These are phyloP conservation scores for Diadegma fenestrale DNA, from an alignment of 2,888 invertebrate genomes.

Conservation along the genomic window DNA sequence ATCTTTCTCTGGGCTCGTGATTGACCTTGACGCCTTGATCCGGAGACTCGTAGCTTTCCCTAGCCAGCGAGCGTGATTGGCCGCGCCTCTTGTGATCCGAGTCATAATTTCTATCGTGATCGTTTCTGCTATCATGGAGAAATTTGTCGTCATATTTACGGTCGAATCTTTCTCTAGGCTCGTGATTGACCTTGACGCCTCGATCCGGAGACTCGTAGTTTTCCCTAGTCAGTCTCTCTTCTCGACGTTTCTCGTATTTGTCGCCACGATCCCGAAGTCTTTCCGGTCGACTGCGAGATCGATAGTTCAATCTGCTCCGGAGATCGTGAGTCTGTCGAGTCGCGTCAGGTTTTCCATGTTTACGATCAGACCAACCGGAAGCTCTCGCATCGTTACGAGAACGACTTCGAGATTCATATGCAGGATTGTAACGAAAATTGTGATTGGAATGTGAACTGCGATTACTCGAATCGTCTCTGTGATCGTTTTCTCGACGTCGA, in stretches of 20 bases:
- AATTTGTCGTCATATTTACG: constrained; percentile 13
- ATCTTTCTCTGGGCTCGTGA: constrained; percentile 20
- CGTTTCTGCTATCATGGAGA: constrained; percentile 9
- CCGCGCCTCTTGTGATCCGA: constrained; percentile 7
- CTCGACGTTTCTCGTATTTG: constrained; percentile 28
- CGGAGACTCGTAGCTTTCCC: constrained; percentile 6
- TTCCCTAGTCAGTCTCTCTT: background rate
- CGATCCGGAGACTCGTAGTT: constrained; percentile 13
- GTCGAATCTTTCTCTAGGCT: constrained; percentile 24
- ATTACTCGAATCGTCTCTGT: background rate
- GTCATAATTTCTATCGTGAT: constrained; percentile 36
- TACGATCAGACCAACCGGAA: background rate
- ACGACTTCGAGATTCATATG: background rate
- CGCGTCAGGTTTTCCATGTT: background rate
- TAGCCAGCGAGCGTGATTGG: constrained; percentile 40
- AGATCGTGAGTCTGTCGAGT: background rate
- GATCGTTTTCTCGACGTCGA: background rate
- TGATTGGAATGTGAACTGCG: background rate
- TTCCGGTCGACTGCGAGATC: constrained; percentile 45
- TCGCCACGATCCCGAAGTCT: constrained; percentile 7
- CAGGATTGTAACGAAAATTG: background rate
- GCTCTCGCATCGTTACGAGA: constrained; percentile 1
- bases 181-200: background rate
- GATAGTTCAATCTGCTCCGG: constrained; percentile 46
- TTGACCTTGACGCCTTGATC: background rate